Evolutionary conservation across 2,113 vertebrate genomes (phyloP).

Genomic region (Reinhardtius hippoglossoides): DNA sequence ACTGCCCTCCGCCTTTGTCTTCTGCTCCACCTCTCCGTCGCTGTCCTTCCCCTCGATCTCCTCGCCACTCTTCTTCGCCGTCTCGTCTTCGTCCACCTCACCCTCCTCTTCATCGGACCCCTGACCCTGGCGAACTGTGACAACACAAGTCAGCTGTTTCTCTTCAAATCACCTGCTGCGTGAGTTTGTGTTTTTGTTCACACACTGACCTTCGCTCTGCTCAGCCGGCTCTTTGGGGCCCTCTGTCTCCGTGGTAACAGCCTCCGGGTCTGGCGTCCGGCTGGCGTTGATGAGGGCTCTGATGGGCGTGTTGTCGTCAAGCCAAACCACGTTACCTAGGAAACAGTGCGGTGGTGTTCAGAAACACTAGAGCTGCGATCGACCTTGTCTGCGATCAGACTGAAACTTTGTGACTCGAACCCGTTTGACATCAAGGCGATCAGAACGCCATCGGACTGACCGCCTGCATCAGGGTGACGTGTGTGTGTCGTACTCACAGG

Average conservation of each 20-base stretch:
- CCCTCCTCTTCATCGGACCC: constrained; percentile 86
- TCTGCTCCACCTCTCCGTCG: constrained; percentile 56
- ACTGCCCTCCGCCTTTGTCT: background rate
- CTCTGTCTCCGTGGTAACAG: constrained; percentile 77
- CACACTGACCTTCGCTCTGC: constrained; percentile 83
- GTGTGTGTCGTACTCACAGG: constrained; percentile 82
- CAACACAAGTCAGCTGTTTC: background rate
- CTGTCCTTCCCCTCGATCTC: constrained; percentile 55
- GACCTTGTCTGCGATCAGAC: too few relatives aligned
- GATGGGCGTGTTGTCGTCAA: constrained; percentile 93
- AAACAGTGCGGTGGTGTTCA: constrained; percentile 30
- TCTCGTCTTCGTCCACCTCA: constrained; percentile 83
- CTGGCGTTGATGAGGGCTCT: constrained; percentile 95
- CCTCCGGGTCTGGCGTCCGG: constrained; percentile 85
- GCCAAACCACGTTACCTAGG: constrained; percentile 97
- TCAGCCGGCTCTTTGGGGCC: constrained; percentile 73
- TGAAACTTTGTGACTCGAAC: too few relatives aligned
- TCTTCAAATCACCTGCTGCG: background rate
- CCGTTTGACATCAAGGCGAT: too few relatives aligned
- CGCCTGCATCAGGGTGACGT: too few relatives aligned
- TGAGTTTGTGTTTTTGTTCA: background rate
- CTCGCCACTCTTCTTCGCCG: constrained; percentile 78
- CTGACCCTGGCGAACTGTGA: constrained; percentile 51
- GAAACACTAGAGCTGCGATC: background rate
- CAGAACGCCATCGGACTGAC: too few relatives aligned